Evolutionary conservation across 2,797 vertebrate species (phyloP).

Genomic region (Periophthalmus magnuspinnatus): DNA sequence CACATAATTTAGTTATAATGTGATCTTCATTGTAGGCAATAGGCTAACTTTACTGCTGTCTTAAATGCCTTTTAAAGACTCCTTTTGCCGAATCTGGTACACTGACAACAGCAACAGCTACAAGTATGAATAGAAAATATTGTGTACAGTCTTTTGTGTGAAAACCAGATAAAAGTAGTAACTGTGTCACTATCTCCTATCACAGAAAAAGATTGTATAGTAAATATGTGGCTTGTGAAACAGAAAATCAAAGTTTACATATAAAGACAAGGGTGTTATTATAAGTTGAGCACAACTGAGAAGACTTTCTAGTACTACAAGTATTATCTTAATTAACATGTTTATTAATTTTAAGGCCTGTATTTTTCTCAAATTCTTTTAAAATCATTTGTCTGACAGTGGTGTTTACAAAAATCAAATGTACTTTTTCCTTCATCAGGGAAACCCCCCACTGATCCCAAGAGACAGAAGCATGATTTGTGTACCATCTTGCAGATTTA

Average conservation of each 20-base stretch:
- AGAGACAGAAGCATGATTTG: conserved; percentile 39
- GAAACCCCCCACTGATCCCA: conserved; percentile 27
- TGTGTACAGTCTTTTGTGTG: background rate
- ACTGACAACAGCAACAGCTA: too few species aligned
- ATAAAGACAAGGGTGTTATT: background rate
- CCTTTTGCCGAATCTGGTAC: too few species aligned
- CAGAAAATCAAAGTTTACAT: background rate
- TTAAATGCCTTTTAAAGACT: too few species aligned
- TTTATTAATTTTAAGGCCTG: too few species aligned
- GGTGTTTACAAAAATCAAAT: conserved; percentile 15
- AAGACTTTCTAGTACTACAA: too few species aligned
- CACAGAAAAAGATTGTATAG: background rate
- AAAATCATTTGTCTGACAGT: background rate
- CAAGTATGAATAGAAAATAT: background rate
- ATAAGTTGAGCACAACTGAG: too few species aligned
- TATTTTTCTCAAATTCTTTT: too few species aligned
- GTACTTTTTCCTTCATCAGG: background rate
- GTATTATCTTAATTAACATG: too few species aligned
- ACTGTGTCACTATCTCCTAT: background rate
- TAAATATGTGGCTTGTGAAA: background rate
- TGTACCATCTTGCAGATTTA: conserved; percentile 65
- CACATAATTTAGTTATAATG: too few species aligned
- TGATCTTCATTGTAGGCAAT: too few species aligned
- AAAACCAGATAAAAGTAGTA: background rate
- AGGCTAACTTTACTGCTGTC: too few species aligned